Evolutionary conservation across 2,113 vertebrate genomes (phyloP), one percentile per base, ranked within the genome.

Genomic region (Chionis minor): DNA sequence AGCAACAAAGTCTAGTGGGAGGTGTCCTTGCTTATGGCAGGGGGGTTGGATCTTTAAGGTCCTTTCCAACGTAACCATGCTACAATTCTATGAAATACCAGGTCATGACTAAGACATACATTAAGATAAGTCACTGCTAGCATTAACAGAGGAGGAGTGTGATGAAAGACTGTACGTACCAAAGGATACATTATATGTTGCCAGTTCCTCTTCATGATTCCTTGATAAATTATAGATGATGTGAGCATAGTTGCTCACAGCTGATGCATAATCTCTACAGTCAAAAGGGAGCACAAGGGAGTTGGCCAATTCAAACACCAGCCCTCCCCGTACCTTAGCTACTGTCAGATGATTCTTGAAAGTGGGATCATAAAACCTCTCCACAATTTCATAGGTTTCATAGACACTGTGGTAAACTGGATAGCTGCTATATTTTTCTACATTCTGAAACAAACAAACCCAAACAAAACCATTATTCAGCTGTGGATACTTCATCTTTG

Each of bases 321-420:
- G 95, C 7, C 98, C 99, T 23, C 98, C 99, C 92, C 99, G 98
- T 71, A 99, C 98, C 92, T 98, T 98, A 18, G 99, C 98, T 94
- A 99, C 98, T 1, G 98, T 91, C 22, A 97, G 98, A 54, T 99
- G 98, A 84, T 99, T 98, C 86, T 98, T 98, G 97, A 99, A 99
- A 28, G 98, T 91, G 4, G 99, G 99, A 97, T 99, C 99, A 42
- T 99, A 99, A 97, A 99, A 99, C 44, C 73, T 97, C 83, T 99
- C 98, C 97, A 99, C 99, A 30, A 99, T 93, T 97, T 99, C 99
- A 33, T 98, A 99, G 10, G 99, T 99, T 96, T 99, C 99, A 77
- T 99, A 99, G 67, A 99, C 98, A 65, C 98, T 99, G 98, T 99
- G 99, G 94, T 99, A 99, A 55, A 99, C 98, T 2, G 99, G 99